phyloP scores from a whole-genome alignment of 2,888 invertebrate species.

The Acanthosepion lycidas region DNA sequence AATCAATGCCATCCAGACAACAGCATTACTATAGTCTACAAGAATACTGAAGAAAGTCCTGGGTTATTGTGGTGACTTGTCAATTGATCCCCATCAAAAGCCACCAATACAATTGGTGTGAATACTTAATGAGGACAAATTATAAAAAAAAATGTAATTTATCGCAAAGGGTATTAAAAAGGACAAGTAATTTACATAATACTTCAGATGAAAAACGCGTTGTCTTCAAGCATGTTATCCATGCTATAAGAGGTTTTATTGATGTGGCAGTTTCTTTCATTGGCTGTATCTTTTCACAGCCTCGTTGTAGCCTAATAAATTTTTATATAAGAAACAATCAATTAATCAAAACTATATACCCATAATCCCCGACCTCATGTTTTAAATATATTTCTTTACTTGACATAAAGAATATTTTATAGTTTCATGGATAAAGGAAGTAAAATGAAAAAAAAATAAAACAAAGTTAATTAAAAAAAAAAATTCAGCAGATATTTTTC shows the following conservation, averaged over 20 bases:
- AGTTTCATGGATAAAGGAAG: neutral
- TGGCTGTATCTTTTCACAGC: constrained; percentile 11
- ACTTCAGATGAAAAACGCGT: neutral
- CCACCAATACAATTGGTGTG: no score
- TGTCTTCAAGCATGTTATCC: neutral
- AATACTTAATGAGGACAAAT: no score
- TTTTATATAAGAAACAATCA: neutral
- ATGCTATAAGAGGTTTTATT: neutral
- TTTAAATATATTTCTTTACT: neutral
- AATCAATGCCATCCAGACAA: no score
- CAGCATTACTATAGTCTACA: no score
- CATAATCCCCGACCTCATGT: neutral
- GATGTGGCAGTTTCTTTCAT: neutral
- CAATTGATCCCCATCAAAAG: no score
- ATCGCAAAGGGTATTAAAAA: neutral
- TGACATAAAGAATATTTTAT: neutral
- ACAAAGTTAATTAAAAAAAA: neutral
- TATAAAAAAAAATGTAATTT: neutral
- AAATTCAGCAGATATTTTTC: neutral
- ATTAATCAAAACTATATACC: neutral
- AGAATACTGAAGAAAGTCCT: no score
- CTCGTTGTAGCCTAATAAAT: neutral
- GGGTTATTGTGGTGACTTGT: no score
- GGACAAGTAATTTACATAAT: neutral
- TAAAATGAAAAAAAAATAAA: neutral